Conservation (phyloP, 1,140 invertebrate species). For the Drosophila orena region DNA sequence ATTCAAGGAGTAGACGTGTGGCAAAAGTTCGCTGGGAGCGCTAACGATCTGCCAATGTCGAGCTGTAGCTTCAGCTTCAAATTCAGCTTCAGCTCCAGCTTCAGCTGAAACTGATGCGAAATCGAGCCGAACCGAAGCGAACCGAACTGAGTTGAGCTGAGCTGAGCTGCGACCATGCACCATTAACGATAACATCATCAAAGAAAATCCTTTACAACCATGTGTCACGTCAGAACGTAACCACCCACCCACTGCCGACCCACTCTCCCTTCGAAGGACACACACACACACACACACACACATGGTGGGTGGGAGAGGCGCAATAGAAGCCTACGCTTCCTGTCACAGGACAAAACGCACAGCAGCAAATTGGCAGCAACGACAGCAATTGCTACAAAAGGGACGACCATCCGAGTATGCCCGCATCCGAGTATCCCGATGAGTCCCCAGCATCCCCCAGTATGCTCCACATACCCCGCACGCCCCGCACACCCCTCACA, state of each 20-base stretch:
- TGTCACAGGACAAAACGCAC: slow-evolving; percentile 59
- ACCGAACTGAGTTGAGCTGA: slow-evolving; percentile 15
- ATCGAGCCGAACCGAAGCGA: slow-evolving; percentile 23
- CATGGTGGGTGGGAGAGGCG: slow-evolving; percentile 11
- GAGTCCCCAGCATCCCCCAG: neutral
- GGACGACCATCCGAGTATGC: slow-evolving; percentile 18
- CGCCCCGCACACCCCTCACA: neutral
- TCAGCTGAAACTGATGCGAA: slow-evolving; percentile 44
- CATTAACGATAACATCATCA: slow-evolving; percentile 80
- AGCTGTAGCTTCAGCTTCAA: slow-evolving; percentile 12
- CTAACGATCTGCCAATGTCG: slow-evolving; percentile 61
- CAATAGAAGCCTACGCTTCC: slow-evolving; percentile 66
- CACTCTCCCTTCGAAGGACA: slow-evolving; percentile 21
- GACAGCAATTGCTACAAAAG: slow-evolving; percentile 68
- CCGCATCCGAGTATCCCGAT: slow-evolving; percentile 8
- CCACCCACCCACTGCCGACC: neutral
- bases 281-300: neutral
- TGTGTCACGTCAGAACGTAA: slow-evolving; percentile 57
- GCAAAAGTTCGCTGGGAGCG: slow-evolving; percentile 35
- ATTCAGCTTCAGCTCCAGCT: slow-evolving; percentile 20
- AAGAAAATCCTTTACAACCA: slow-evolving; percentile 81
- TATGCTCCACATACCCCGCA: neutral
- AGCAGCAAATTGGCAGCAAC: slow-evolving; percentile 56
- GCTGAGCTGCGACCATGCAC: slow-evolving; percentile 54
- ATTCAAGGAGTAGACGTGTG: slow-evolving; percentile 52